phyloP scores from a whole-genome alignment of 2,113 vertebrate species.

The Gnathochromis pfefferi region DNA sequence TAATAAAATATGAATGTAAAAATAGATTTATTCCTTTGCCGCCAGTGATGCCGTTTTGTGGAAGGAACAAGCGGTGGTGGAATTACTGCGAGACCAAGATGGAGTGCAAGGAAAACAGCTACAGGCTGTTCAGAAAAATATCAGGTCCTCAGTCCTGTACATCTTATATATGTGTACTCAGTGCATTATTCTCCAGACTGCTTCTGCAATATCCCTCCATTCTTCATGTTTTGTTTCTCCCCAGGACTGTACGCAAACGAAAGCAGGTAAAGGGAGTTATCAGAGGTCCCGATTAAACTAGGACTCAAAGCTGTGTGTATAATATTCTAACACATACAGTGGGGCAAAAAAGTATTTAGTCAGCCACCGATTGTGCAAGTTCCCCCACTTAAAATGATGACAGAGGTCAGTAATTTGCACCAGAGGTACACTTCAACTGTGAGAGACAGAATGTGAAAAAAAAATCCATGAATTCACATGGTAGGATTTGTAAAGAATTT shows the following conservation, averaged over 20 bases:
- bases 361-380: too few relatives aligned
- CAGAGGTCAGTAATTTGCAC: too few relatives aligned
- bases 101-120: neutral
- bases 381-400: too few relatives aligned
- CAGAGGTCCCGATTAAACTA: neutral
- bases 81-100: neutral
- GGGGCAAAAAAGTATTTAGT: too few relatives aligned
- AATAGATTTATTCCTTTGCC: neutral
- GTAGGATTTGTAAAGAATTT: too few relatives aligned
- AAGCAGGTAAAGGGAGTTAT: neutral
- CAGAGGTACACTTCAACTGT: too few relatives aligned
- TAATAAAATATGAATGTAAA: neutral
- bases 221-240: neutral
- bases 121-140: slow-evolving; percentile 3
- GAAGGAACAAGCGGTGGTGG: neutral
- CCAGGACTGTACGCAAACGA: neutral
- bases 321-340: neutral
- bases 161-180: neutral
- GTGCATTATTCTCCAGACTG: neutral
- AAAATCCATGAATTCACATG: too few relatives aligned
- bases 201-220: neutral
- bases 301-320: neutral
- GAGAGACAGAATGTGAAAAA: too few relatives aligned
- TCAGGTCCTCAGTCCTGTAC: neutral
- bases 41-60: neutral